Evolutionary conservation across 2,888 invertebrate genomes (phyloP), one percentile per base, ranked within the genome.

Genomic region (Pelosia muscerda): DNA sequence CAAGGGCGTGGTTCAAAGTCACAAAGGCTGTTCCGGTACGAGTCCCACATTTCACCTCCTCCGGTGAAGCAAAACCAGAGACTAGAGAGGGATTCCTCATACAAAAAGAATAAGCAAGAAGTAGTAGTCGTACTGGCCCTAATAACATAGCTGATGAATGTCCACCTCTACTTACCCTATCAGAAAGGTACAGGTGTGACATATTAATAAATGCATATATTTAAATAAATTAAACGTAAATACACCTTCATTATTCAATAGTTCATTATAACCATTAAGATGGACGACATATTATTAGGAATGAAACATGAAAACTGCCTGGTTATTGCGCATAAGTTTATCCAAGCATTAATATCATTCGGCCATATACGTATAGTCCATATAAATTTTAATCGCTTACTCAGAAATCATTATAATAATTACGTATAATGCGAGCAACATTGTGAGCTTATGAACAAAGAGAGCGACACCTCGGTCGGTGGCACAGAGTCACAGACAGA

Each of bases 391-490:
- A 79, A 81, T 81, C 71, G 75, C 75, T 81, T 79, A 81, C 76
- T 77, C 78, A 76, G 78, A 77, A 77, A 80, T 79, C 76, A 80
- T 85, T 83, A 83, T 77, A 78, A 84, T 84, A 85, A 85, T 85
- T 81, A 84, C 77, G 74, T 78, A 68, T 83, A 81, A 81, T 83
- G 63, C 69, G 73, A 72, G 76, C 80, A 81, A 85, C 84, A 81
- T 80, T 83, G 84, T 84, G 77, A 62, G 71, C 75, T 78, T 74
- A 76, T 73, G 76, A 81, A 78, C 80, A 81, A 81, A 83, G 75
- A 76, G 81, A 74, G 73, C 82, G 82, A 80, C 80, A 78, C 76
- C 68, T 80, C 72, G 62, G 58, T 69, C 69, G 61, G 54, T 28
- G 68, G 56, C 63, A 72, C 63, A 67, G 74, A 75, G 38, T 38